Percentiles rank a stretch among this genome's conserved stretches.
Evolutionary conservation across 2,888 invertebrate species (phyloP).

Genomic region (Limnephilus lunatus): DNA sequence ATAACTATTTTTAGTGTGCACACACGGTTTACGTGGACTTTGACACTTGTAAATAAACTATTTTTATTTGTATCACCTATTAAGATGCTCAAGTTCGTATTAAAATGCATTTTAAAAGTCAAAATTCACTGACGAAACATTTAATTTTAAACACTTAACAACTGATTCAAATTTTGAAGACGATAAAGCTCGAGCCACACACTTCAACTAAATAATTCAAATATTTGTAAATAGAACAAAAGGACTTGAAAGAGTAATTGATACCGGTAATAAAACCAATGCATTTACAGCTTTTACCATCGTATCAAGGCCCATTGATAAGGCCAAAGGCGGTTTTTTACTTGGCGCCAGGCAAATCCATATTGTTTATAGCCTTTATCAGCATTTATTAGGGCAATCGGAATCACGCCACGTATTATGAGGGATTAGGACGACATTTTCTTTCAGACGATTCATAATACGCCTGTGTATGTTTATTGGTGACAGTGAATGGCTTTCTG

Average conservation of each 20-base stretch:
- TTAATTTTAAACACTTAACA: not conserved
- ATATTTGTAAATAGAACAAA: not conserved
- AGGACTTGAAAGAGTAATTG: not conserved
- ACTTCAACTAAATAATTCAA: not conserved
- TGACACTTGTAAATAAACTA: not conserved
- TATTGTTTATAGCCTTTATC: conserved; percentile 35
- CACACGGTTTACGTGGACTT: not conserved
- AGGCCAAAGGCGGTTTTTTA: conserved; percentile 21
- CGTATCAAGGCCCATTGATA: conserved; percentile 42
- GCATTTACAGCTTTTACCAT: conserved; percentile 17
- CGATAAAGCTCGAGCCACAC: not conserved
- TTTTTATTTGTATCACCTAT: not conserved
- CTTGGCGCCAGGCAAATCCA: conserved; percentile 46
- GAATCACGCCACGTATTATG: not conserved
- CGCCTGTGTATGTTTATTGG: conserved; percentile 20
- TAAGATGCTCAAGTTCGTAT: not conserved
- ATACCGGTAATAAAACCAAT: conserved; percentile 24
- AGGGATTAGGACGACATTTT: conserved; percentile 34
- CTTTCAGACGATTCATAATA: not conserved
- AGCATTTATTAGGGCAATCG: conserved; percentile 41
- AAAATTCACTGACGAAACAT: not conserved
- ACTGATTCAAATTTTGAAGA: not conserved
- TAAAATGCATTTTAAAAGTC: not conserved
- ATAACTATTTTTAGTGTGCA: not conserved
- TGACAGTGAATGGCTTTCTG: conserved; percentile 35